These are phyloP conservation scores for Anneissia japonica DNA, from an alignment of 35 echinoderm and acorn worm species.

Conservation along the genomic window DNA sequence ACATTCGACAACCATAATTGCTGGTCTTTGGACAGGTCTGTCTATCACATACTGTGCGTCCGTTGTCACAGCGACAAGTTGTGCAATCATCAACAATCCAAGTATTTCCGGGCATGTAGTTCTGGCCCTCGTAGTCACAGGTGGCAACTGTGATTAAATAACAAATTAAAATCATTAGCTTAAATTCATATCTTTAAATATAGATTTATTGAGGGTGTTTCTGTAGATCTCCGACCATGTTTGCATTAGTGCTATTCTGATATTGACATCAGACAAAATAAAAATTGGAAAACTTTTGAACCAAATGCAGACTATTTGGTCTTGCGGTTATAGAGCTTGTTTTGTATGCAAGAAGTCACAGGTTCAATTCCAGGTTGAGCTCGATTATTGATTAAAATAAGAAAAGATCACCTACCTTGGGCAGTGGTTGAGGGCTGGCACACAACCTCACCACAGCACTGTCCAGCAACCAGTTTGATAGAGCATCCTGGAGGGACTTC, in stretches of 20 bases:
- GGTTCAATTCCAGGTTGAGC: no score
- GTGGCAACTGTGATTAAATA: background rate
- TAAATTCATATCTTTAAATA: no score
- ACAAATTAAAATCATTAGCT: no score
- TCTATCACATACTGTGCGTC: background rate
- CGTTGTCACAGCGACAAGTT: background rate
- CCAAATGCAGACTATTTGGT: no score
- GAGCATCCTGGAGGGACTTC: background rate
- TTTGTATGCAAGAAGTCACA: no score
- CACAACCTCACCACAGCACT: slow-evolving; percentile 37
- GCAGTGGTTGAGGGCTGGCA: slow-evolving; percentile 10
- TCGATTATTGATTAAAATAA: no score
- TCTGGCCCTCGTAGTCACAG: background rate
- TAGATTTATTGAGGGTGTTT: no score
- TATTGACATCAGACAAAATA: no score
- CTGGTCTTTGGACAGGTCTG: background rate
- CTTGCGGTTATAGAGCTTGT: no score
- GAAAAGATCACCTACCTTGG: slow-evolving; percentile 28
- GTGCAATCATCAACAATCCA: slow-evolving; percentile 10
- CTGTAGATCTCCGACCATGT: no score
- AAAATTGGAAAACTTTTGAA: no score
- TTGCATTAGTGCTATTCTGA: no score
- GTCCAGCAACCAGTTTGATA: background rate
- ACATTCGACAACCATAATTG: background rate
- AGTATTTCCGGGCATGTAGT: background rate